Evolutionary conservation across 2,797 vertebrate species (phyloP).

Genomic region (Myripristis jacobus): DNA sequence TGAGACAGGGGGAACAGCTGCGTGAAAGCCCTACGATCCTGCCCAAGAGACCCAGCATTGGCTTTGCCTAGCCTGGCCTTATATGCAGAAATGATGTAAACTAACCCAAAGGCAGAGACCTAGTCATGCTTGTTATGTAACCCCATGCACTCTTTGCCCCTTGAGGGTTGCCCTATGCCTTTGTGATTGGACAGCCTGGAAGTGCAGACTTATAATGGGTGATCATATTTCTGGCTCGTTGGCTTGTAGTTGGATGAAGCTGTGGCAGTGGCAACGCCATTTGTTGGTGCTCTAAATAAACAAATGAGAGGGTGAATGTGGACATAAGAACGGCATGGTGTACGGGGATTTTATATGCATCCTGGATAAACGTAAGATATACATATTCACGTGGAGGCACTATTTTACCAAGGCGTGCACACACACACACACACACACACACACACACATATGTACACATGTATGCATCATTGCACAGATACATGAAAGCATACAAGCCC

Average conservation of each 20-base stretch:
- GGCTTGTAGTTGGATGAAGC: conserved; percentile 14
- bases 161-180: conserved; percentile 16
- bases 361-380: conserved; percentile 10
- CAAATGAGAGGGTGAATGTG: not conserved
- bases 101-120: conserved; percentile 43
- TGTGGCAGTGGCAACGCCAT: not conserved
- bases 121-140: conserved; percentile 61
- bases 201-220: conserved; percentile 13
- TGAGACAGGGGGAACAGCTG: conserved; percentile 62
- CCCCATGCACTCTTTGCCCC: conserved; percentile 15
- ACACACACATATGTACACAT: conserved; percentile 12
- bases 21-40: conserved; percentile 49
- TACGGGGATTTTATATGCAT: conserved; percentile 11
- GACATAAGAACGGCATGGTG: conserved; percentile 5
- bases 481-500: conserved; percentile 17
- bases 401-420: not conserved
- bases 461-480: conserved; percentile 10
- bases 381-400: not conserved
- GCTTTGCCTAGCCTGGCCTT: conserved; percentile 32
- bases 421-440: no score
- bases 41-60: conserved; percentile 46
- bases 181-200: conserved; percentile 22
- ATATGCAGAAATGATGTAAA: conserved; percentile 66
- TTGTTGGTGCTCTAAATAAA: not conserved
- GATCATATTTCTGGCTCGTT: conserved; percentile 17